Conservation (phyloP, 1,140 invertebrate genomes). For the Cyclina sinensis region DNA sequence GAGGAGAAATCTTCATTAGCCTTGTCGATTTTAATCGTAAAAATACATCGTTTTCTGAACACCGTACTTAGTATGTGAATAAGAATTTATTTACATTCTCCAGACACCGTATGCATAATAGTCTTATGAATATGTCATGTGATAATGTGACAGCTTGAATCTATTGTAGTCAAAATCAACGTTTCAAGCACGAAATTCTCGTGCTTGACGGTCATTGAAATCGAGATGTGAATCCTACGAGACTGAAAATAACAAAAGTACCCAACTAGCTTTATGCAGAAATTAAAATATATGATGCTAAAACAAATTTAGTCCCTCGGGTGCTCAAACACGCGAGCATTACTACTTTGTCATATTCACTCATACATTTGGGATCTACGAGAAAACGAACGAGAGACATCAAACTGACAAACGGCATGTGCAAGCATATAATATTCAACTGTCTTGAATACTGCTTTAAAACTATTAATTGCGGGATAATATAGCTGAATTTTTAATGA, state of each 20-base stretch:
- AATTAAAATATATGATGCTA: neutral
- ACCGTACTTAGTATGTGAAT: neutral
- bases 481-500: no score
- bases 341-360: no score
- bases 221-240: neutral
- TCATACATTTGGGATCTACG: no score
- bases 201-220: neutral
- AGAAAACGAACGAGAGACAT: no score
- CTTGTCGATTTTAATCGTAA: neutral
- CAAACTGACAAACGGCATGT: no score
- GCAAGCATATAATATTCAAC: no score
- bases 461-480: no score
- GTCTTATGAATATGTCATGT: neutral
- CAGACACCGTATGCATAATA: neutral
- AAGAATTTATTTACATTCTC: neutral
- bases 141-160: neutral
- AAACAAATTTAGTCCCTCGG: no score
- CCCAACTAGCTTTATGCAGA: neutral
- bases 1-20: neutral
- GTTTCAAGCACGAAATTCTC: neutral
- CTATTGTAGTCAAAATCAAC: neutral
- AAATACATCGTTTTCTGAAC: neutral
- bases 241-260: neutral
- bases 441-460: no score
- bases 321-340: no score